Evolutionary conservation across 2,113 vertebrate genomes (phyloP).

Genomic region (Phyllostomus hastatus): DNA sequence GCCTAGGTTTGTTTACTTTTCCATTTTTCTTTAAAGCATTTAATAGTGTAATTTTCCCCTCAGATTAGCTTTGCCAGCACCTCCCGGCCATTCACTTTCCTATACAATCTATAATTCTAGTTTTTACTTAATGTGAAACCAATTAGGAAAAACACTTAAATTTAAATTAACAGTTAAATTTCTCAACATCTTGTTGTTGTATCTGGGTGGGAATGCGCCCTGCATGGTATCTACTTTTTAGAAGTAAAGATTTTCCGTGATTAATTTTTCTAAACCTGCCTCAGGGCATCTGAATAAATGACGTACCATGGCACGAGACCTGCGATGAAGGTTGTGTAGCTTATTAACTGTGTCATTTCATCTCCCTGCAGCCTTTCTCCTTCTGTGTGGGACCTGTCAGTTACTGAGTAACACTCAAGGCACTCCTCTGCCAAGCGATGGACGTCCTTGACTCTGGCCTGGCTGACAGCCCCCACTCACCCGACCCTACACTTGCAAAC

Average conservation of each 20-base stretch:
- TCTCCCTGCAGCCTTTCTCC: neutral
- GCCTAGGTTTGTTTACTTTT: neutral
- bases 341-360: neutral
- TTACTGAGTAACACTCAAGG: neutral
- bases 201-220: neutral
- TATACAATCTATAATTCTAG: neutral
- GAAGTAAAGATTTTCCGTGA: neutral
- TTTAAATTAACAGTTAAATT: neutral
- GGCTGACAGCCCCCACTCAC: too few relatives aligned
- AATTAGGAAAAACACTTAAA: neutral
- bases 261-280: neutral
- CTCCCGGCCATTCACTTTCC: neutral
- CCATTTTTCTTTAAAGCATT: neutral
- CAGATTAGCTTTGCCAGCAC: neutral
- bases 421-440: neutral
- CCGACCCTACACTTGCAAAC: neutral
- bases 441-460: neutral
- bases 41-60: neutral
- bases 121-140: neutral
- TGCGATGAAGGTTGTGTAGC: neutral
- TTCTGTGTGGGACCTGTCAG: neutral
- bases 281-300: neutral
- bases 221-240: neutral
- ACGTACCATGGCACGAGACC: neutral
- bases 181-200: neutral